Conservation (phyloP, 2,797 vertebrate species). For the Sebastes trivittatus region DNA sequence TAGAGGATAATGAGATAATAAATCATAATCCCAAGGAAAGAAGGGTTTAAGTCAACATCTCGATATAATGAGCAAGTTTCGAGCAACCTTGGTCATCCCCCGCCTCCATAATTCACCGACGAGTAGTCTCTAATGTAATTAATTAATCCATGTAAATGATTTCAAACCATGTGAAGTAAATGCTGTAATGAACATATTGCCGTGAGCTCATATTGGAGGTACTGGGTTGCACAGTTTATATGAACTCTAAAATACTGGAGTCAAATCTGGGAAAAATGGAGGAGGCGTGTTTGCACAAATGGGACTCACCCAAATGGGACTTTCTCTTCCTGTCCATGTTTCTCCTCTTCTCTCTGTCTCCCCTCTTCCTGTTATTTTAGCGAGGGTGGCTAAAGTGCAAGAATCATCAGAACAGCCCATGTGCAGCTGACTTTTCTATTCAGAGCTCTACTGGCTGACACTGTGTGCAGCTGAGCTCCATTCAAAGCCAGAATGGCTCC, state of each 20-base stretch:
- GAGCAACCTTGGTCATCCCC: background rate
- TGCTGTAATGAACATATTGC: background rate
- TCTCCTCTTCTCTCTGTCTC: background rate
- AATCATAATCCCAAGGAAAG: conserved; percentile 1
- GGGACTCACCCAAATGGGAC: conserved; percentile 7
- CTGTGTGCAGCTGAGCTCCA: conserved; percentile 67
- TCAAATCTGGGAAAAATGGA: background rate
- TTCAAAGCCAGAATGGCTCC: conserved; percentile 56
- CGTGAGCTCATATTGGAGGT: background rate
- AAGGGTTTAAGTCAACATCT: background rate
- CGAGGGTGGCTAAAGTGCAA: conserved; percentile 44
- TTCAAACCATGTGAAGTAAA: background rate
- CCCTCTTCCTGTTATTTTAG: conserved; percentile 56
- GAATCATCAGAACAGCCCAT: conserved; percentile 37
- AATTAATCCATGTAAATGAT: background rate
- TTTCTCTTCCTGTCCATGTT: conserved; percentile 6
- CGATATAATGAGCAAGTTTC: background rate
- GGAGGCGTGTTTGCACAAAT: background rate
- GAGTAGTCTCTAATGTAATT: background rate
- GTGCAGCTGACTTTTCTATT: conserved; percentile 71
- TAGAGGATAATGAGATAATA: background rate
- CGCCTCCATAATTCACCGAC: background rate
- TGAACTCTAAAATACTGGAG: background rate
- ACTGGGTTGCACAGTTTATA: background rate
- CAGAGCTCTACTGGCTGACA: conserved; percentile 50